Evolutionary conservation across 2,113 vertebrate genomes (phyloP).

Genomic region (Pica pica): DNA sequence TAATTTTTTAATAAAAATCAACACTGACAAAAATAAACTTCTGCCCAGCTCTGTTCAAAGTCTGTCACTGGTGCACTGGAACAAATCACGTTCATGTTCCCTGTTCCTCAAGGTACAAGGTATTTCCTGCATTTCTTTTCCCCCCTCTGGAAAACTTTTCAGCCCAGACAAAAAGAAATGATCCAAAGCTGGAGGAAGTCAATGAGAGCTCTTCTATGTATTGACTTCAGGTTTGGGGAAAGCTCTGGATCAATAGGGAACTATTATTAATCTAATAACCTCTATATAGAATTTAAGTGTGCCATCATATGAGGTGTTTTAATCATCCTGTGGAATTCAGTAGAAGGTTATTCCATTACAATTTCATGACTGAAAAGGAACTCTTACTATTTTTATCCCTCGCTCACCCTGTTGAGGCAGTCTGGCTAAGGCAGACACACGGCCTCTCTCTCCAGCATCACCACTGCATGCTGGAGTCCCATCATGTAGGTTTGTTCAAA

Average conservation of each 20-base stretch:
- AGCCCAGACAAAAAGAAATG: neutral
- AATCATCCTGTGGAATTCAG: neutral
- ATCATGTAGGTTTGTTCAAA: neutral
- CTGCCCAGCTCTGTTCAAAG: neutral
- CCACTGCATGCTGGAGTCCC: neutral
- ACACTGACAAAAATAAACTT: neutral
- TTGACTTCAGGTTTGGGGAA: neutral
- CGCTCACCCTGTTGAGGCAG: neutral
- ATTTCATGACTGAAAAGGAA: neutral
- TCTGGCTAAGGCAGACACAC: neutral
- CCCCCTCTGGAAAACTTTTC: neutral
- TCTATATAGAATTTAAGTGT: conserved; percentile 2
- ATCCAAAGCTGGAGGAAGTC: neutral
- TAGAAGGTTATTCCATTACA: neutral
- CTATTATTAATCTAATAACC: conserved; percentile 27
- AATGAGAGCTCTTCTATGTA: neutral
- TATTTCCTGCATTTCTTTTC: neutral
- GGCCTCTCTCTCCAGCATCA: neutral
- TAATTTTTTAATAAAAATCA: neutral
- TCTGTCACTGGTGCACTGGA: neutral
- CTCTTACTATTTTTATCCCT: neutral
- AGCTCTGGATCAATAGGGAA: neutral
- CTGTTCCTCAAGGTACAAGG: neutral
- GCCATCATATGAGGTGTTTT: neutral
- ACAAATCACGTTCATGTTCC: neutral